Base-by-base conservation (phyloP, 2,888 invertebrate species). In the Chrysolina haemoptera region DNA sequence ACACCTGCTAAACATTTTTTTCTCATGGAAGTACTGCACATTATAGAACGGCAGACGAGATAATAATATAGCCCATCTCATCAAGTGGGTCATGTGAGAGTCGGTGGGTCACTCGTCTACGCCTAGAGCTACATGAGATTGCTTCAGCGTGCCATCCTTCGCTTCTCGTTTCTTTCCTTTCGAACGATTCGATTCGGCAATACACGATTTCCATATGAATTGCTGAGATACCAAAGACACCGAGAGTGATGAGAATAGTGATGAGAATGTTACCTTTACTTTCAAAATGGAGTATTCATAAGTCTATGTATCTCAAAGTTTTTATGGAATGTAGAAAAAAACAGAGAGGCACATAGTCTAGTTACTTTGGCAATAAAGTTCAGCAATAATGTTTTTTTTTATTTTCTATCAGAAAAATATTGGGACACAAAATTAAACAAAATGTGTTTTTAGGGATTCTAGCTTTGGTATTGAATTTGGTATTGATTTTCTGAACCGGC, bases 51-150 rank as follows among this genome's bases (percentile, higher is more conserved):
- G 55, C 22, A 35, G 65, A 27, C 22, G 35, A 65, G 65, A 43
- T 14, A 43, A 46, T 4, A 14, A 14, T 46, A 14, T 10, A 59
- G 59, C 14, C 59, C 27, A 68, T 59, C 22, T 14, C 59, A 11
- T 35, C 14, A 74, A 64, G 74, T 74, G 65, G 74, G 74, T 71
- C 74, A 71, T 65, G 59, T 48, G 74, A 74, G 74, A 74, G 74
- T 74, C 68, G 74, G 71, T 74, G 64, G 74, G 71, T 74, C 74
- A 74, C 55, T 71, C 64, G 74, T 64, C 67, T 68, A 50, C 22
- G 46, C 71, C 55, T 41, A 41, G 14, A 70, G 74, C 68, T 62
- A 59, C 46, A 59, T 14, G 35, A 59, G 35, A 59, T 59, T 59
- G 35, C 59, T 27, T n/a, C 27, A 59, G 14, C 27, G 14, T 27